A percentile compares a stretch with the other conserved stretches of the same genome.
These are phyloP conservation scores for Artibeus jamaicensis DNA, from an alignment of 2,797 vertebrate species.

Conservation along the genomic window DNA sequence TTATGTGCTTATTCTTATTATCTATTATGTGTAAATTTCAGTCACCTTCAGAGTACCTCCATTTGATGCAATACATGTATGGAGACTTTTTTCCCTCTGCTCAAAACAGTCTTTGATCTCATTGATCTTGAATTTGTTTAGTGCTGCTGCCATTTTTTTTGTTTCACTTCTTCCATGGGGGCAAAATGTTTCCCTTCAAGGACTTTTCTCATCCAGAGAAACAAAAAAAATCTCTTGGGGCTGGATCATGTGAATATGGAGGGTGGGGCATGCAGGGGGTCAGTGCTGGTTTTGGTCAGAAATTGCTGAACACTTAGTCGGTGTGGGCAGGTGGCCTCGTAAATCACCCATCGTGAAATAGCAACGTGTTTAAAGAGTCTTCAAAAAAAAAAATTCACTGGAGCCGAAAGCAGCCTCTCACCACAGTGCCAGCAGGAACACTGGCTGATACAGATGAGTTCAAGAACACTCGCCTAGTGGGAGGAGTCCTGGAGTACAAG, in stretches of 20 bases:
- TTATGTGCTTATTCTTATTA: background rate
- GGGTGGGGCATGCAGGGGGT: background rate
- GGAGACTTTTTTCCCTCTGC: background rate
- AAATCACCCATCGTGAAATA: background rate
- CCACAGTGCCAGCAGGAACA: too few species aligned
- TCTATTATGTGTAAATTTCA: background rate
- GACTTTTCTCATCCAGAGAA: background rate
- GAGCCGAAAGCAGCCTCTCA: background rate
- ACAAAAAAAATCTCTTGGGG: background rate
- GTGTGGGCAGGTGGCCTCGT: background rate
- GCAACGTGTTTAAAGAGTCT: background rate
- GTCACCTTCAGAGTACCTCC: background rate
- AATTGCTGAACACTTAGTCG: background rate
- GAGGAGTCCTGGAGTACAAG: background rate
- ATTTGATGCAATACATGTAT: background rate
- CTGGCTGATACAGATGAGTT: background rate
- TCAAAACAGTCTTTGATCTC: background rate
- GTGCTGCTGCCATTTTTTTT: background rate
- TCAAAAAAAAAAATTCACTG: background rate
- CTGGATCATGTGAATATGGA: too few species aligned
- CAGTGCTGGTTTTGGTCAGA: background rate
- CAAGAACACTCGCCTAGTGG: background rate
- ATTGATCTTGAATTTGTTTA: background rate
- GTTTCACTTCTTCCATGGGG: background rate
- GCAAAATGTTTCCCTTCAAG: background rate